phyloP scores from a whole-genome alignment of 2,113 vertebrate genomes.

The Anarhynchus alexandrinus region DNA sequence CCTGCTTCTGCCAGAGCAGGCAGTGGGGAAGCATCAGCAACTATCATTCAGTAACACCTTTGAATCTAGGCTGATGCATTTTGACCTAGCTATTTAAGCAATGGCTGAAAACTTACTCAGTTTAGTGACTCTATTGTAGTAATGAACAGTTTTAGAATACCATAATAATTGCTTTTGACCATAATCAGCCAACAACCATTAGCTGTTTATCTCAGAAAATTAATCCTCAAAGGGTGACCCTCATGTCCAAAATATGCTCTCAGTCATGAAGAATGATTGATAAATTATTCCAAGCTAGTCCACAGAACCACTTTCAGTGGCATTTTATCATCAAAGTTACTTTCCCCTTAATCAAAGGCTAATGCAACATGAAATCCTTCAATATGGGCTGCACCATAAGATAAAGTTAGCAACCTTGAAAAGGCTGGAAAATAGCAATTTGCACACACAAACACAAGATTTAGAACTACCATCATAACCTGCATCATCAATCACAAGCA shows the following conservation, averaged over 20 bases:
- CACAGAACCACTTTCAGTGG: background rate
- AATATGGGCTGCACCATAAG: background rate
- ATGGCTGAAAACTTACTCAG: background rate
- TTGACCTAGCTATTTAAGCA: background rate
- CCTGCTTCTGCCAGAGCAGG: background rate
- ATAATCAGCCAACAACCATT: background rate
- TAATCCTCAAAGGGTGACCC: slow-evolving; percentile 22
- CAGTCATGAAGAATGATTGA: background rate
- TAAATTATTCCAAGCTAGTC: background rate
- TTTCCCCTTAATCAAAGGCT: slow-evolving; percentile 54
- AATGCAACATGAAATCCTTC: slow-evolving; percentile 41
- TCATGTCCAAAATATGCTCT: background rate
- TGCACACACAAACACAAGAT: slow-evolving; percentile 42
- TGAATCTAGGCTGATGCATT: background rate
- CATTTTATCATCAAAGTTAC: slow-evolving; percentile 39
- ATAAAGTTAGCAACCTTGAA: slow-evolving; percentile 33
- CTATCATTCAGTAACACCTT: background rate
- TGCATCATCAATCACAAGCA: slow-evolving; percentile 33
- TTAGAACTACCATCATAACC: slow-evolving; percentile 28
- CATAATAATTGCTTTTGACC: background rate
- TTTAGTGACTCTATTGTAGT: background rate
- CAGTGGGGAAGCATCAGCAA: background rate
- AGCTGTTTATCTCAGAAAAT: slow-evolving; percentile 6
- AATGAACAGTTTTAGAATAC: background rate
- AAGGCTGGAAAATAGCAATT: slow-evolving; percentile 45